Conservation (phyloP, 1,140 invertebrate genomes). For the Drosophila trapezifrons region DNA sequence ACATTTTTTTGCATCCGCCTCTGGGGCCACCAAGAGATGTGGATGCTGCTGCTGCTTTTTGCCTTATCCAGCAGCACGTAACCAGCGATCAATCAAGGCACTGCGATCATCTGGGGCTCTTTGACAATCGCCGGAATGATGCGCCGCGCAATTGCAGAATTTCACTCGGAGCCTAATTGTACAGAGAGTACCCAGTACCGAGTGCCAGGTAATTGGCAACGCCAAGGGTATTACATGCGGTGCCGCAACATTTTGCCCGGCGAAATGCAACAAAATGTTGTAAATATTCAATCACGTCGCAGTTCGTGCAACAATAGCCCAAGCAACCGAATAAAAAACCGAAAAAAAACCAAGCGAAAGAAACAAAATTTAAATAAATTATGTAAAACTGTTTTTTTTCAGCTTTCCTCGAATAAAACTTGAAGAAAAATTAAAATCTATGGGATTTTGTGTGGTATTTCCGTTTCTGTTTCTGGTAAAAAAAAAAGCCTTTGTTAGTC, state of each 20-base stretch:
- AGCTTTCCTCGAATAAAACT: constrained; percentile 30
- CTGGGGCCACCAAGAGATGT: constrained; percentile 29
- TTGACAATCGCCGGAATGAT: constrained; percentile 71
- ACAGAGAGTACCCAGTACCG: constrained; percentile 24
- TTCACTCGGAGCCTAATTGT: constrained; percentile 78
- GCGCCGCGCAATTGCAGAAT: constrained; percentile 76
- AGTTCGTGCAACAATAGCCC: constrained; percentile 72
- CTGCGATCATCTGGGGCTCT: constrained; percentile 57
- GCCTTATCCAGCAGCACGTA: constrained; percentile 69
- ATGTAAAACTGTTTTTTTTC: constrained; percentile 60
- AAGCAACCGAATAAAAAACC: constrained; percentile 22
- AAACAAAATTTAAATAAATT: constrained; percentile 77
- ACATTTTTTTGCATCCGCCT: constrained; percentile 72
- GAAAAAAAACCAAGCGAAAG: not conserved
- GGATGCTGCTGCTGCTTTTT: constrained; percentile 21
- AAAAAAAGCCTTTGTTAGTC: constrained; percentile 35
- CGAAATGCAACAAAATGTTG: constrained; percentile 74
- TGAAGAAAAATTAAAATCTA: constrained; percentile 39
- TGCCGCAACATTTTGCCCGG: constrained; percentile 52
- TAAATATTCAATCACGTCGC: constrained; percentile 82
- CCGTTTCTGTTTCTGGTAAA: constrained; percentile 51
- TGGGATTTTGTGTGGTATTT: constrained; percentile 54
- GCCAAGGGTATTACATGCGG: constrained; percentile 70
- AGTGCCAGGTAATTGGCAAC: constrained; percentile 72
- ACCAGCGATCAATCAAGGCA: constrained; percentile 77